Base-by-base conservation (phyloP, 1,140 invertebrate genomes). In the Drosophila prosaltans region DNA sequence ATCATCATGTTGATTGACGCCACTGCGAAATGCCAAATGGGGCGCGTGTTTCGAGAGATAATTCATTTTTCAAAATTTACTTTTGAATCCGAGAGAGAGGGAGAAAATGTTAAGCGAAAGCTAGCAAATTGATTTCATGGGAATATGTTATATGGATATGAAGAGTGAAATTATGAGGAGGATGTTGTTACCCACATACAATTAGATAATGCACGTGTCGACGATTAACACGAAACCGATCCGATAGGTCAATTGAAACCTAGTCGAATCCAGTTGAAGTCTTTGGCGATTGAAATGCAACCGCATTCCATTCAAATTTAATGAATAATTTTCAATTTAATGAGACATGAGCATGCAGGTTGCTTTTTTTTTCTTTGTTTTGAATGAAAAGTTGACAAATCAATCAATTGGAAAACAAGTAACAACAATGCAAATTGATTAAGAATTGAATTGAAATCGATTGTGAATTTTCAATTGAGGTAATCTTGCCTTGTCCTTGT, bases 121-220 rank as follows among this genome's bases (percentile, higher is more conserved):
- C 28, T 32, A 24, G 72, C 41, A 78, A 78, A 78, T 78, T 79
- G 77, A 79, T 80, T 80, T 80, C 74, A 72, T 78, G 74, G 75
- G 68, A 78, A 75, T 26, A 26, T 43, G 10, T 51, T 21, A 9
- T 51, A 21, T 6, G 9, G 8, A 51, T 51, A 26, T 51, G 9
- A 51, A 39, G 43, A 54, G 16, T 32, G 16, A 11, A 65, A 51
- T 36, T 4, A 7, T 36, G 64, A 70, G 43, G 65, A 59, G 30
- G 45, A 36, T 32, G 24, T 24, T 40, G 11, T 51, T 51, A 51
- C 28, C 2, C 4, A 32, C 55, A 26, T 69, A 26, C 32, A 51
- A 41, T 30, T 74, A 55, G 28, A 11, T 26, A 28, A n/a, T 10
- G 59, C 73, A 77, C 70, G 65, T 72, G 58, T 72, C 30, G 58